A percentile compares a stretch with the other conserved stretches of the same genome.
Conservation (phyloP, 2,888 invertebrate genomes). For the Platypus cylindrus region DNA sequence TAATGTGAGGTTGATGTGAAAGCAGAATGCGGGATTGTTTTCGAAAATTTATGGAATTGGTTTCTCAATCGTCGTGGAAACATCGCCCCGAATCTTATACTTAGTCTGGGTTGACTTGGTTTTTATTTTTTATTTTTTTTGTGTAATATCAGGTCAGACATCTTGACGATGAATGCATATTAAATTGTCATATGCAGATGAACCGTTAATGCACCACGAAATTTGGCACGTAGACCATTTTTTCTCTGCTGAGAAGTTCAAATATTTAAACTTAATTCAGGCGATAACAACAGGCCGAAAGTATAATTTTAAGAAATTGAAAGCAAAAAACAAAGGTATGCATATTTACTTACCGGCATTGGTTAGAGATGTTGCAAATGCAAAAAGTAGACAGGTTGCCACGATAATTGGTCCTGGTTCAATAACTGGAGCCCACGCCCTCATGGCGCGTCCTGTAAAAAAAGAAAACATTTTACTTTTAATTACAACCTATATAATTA, state of each 20-base stretch:
- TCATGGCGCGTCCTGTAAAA: slow-evolving; percentile 41
- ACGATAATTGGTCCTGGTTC: slow-evolving; percentile 33
- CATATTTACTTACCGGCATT: slow-evolving; percentile 29
- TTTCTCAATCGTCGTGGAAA: too few species aligned
- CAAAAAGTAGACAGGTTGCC: slow-evolving; percentile 24
- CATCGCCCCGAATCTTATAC: slow-evolving; percentile 10
- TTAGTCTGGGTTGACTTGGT: too few species aligned
- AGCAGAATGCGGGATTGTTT: slow-evolving; percentile 15
- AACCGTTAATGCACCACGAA: too few species aligned
- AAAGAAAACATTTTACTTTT: slow-evolving; percentile 23
- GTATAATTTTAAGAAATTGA: slow-evolving; percentile 1
- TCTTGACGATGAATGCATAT: too few species aligned
- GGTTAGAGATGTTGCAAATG: slow-evolving; percentile 19
- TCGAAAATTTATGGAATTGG: slow-evolving; percentile 15
- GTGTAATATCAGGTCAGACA: too few species aligned
- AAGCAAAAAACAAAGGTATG: not conserved
- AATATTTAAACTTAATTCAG: too few species aligned
- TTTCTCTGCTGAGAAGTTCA: too few species aligned
- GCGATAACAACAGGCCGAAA: too few species aligned
- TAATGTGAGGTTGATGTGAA: slow-evolving; percentile 17
- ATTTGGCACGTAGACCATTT: too few species aligned
- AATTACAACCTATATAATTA: too few species aligned
- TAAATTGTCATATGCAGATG: too few species aligned
- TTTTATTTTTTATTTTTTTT: too few species aligned
- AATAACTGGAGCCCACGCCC: slow-evolving; percentile 41